Conservation (phyloP, 2,113 vertebrate genomes). For the Eonycteris spelaea region DNA sequence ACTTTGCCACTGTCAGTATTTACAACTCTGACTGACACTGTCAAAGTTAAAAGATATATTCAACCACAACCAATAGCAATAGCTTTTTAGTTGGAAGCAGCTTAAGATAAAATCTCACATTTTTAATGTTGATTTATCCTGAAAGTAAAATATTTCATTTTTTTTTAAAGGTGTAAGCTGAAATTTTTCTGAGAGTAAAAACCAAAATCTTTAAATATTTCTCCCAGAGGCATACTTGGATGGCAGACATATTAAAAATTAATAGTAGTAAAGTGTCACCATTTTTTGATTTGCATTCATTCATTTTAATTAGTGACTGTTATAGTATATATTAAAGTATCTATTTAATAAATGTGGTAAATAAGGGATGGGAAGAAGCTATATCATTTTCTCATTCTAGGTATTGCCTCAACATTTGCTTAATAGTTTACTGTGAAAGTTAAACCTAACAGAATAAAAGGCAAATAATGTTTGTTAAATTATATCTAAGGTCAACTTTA, state of each 20-base stretch:
- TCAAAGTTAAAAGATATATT: neutral
- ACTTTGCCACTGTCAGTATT: neutral
- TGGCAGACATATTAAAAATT: neutral
- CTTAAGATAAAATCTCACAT: neutral
- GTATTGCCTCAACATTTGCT: neutral
- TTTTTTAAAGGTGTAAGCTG: neutral
- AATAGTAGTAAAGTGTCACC: neutral
- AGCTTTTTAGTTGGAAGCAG: neutral
- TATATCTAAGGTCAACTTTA: neutral
- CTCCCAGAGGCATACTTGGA: neutral
- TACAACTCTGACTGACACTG: neutral
- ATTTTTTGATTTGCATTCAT: neutral
- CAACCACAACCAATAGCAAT: neutral
- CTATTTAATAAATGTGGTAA: neutral
- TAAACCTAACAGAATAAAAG: neutral
- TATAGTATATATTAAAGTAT: neutral
- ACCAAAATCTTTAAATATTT: neutral
- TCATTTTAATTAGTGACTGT: neutral
- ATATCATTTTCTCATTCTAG: neutral
- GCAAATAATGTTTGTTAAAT: neutral
- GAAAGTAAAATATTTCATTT: neutral
- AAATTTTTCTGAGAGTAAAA: neutral
- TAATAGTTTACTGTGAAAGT: neutral
- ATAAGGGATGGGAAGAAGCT: neutral
- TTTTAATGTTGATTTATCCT: constrained; percentile 16